These are phyloP conservation scores for Montipora cactus DNA, from an alignment of 64 coral and sea anemone genomes.

Conservation along the genomic window DNA sequence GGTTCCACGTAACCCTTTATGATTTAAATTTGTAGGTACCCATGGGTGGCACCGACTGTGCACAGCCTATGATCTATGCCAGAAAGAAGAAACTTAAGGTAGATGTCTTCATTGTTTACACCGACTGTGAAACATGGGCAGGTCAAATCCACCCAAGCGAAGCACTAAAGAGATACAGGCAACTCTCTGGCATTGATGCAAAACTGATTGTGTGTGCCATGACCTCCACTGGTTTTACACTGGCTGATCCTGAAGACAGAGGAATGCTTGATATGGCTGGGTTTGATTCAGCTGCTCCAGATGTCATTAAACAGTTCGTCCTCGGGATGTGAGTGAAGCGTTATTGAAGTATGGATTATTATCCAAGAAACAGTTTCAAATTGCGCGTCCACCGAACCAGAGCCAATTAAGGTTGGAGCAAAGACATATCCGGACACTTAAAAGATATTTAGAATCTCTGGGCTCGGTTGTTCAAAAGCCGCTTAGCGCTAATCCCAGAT, in stretches of 20 bases:
- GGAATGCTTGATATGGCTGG: slow-evolving; percentile 87
- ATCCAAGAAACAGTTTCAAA: too few species aligned
- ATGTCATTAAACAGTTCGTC: slow-evolving; percentile 67
- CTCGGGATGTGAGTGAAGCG: neutral
- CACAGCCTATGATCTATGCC: slow-evolving; percentile 80
- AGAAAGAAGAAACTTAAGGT: slow-evolving; percentile 58
- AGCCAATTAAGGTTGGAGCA: too few species aligned
- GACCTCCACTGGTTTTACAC: slow-evolving; percentile 81
- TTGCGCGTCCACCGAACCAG: too few species aligned
- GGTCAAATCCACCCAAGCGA: slow-evolving; percentile 62
- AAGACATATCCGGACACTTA: too few species aligned
- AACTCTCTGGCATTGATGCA: slow-evolving; percentile 51
- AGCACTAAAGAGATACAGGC: slow-evolving; percentile 67
- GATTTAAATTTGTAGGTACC: slow-evolving; percentile 21
- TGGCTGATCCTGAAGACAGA: slow-evolving; percentile 75
- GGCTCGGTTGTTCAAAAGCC: too few species aligned
- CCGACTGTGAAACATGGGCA: slow-evolving; percentile 80
- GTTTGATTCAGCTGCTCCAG: slow-evolving; percentile 75
- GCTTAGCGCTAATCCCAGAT: too few species aligned
- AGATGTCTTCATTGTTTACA: slow-evolving; percentile 86
- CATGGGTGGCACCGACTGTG: slow-evolving; percentile 89
- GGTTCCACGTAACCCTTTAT: too few species aligned
- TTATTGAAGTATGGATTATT: too few species aligned
- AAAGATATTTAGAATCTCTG: too few species aligned
- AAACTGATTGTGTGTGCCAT: slow-evolving; percentile 77